Conservation (phyloP, 2,797 vertebrate species). For the Epinephelus awoara region DNA sequence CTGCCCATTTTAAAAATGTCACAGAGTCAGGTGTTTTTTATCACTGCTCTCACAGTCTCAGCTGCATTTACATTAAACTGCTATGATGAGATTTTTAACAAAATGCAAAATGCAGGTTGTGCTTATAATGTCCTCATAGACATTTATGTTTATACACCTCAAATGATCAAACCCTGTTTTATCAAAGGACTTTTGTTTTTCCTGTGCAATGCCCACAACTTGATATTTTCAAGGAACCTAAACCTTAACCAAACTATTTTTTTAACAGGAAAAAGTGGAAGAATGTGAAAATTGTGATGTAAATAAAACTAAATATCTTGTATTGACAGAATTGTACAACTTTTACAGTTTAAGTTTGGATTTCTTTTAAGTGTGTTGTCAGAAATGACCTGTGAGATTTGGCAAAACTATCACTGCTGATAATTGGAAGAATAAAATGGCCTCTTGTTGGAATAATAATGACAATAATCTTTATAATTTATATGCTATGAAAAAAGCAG, state of each 20-base stretch:
- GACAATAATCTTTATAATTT: not conserved
- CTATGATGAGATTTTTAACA: not conserved
- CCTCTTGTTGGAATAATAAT: not conserved
- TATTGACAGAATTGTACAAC: too few species aligned
- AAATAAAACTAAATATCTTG: too few species aligned
- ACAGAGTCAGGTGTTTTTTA: not conserved
- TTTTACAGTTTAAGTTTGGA: too few species aligned
- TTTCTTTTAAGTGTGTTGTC: too few species aligned
- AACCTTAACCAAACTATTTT: not conserved
- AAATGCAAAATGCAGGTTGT: not conserved
- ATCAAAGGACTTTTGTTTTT: not conserved
- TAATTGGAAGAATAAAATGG: too few species aligned
- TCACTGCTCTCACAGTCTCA: not conserved
- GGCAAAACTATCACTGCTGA: too few species aligned
- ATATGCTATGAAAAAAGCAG: not conserved
- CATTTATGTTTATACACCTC: not conserved
- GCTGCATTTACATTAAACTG: not conserved
- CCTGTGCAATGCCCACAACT: not conserved
- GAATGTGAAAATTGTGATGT: not conserved
- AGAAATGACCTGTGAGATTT: too few species aligned
- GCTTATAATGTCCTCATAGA: not conserved
- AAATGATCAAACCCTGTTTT: too few species aligned
- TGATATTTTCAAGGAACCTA: not conserved
- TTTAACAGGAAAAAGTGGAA: not conserved
- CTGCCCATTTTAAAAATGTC: constrained; percentile 5